Percentiles rank a stretch among this genome's conserved stretches.
Evolutionary conservation across 2,797 vertebrate genomes (phyloP).

Genomic region (Gila robusta): DNA sequence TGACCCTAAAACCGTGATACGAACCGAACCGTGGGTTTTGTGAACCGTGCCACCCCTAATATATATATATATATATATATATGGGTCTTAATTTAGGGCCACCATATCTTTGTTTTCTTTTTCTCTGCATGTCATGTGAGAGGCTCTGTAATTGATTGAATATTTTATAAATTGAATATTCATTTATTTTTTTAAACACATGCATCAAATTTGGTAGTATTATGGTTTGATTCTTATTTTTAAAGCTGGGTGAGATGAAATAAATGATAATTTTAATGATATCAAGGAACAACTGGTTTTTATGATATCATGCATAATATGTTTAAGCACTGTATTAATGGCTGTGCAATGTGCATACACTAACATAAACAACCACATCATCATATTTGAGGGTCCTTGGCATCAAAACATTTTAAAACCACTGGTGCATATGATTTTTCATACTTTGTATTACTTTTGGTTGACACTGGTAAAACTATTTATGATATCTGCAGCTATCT

Average conservation of each 20-base stretch:
- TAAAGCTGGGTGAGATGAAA: neutral
- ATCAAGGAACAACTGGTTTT: neutral
- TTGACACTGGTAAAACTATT: neutral
- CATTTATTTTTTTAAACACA: fast-evolving
- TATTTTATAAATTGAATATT: no score
- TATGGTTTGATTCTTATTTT: neutral
- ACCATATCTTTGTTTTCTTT: no score
- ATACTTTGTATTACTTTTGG: neutral
- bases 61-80: no score
- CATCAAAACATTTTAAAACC: neutral
- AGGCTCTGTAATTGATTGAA: no score
- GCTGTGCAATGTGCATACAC: neutral
- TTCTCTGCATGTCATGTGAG: no score
- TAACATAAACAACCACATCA: neutral
- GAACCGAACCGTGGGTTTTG: no score
- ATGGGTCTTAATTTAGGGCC: no score
- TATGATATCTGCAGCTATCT: neutral
- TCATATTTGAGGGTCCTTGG: neutral
- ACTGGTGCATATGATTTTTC: neutral
- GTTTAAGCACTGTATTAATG: neutral
- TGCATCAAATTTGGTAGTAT: neutral
- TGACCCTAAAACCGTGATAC: no score
- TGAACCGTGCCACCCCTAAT: no score
- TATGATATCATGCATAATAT: neutral
- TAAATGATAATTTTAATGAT: neutral